Conservation (phyloP, 2,888 invertebrate species). For the Eretmocerus hayati region DNA sequence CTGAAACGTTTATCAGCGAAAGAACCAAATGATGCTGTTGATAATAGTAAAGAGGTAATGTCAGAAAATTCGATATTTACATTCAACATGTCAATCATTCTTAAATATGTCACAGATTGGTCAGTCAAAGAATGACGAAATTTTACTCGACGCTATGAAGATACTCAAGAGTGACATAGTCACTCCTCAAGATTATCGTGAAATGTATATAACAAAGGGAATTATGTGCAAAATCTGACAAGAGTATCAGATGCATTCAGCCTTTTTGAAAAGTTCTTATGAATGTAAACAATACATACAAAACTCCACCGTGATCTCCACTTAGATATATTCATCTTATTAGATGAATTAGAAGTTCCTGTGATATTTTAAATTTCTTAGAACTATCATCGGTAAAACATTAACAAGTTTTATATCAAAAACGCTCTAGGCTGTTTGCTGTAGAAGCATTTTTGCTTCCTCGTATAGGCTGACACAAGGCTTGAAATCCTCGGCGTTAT, state of each 20-base stretch:
- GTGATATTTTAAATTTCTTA: too few relatives aligned
- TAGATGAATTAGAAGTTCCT: too few relatives aligned
- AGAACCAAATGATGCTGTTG: conserved; percentile 1
- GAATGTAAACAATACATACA: too few relatives aligned
- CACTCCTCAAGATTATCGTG: conserved; percentile 45
- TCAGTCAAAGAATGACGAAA: conserved; percentile 48
- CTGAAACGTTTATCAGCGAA: conserved; percentile 22
- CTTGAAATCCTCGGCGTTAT: conserved; percentile 36
- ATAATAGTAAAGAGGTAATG: not conserved
- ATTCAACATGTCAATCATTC: not conserved
- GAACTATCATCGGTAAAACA: too few relatives aligned
- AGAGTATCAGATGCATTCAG: too few relatives aligned
- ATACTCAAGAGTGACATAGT: conserved; percentile 54
- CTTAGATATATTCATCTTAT: too few relatives aligned
- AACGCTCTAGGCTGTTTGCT: conserved; percentile 40
- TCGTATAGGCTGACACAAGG: conserved; percentile 50
- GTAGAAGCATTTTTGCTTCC: conserved; percentile 51
- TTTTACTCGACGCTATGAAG: conserved; percentile 51
- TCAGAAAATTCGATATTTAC: not conserved
- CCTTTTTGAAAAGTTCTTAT: too few relatives aligned
- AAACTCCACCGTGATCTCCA: too few relatives aligned
- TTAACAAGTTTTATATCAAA: too few relatives aligned
- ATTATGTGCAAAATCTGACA: too few relatives aligned
- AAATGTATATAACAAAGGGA: conserved; percentile 15
- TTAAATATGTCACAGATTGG: conserved; percentile 42